Conservation (phyloP, 2,888 invertebrate genomes). For the Cabera pusaria region DNA sequence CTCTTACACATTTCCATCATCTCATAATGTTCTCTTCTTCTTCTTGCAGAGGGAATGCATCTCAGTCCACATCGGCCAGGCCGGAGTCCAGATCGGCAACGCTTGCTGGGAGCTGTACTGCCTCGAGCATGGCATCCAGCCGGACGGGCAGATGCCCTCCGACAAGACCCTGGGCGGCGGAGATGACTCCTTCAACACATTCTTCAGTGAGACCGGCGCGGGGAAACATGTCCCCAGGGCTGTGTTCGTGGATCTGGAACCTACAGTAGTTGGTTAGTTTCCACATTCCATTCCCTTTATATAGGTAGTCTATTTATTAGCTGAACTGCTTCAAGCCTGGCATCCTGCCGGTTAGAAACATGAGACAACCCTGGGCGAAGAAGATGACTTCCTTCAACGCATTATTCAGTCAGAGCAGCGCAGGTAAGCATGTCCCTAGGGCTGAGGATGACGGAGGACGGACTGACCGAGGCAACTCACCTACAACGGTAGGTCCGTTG, state of each 20-base stretch:
- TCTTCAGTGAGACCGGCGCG: slow-evolving; percentile 89
- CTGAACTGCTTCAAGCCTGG: too few relatives aligned
- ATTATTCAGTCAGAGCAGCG: too few relatives aligned
- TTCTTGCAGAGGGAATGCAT: slow-evolving; percentile 90
- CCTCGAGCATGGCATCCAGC: slow-evolving; percentile 92
- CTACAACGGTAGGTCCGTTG: too few relatives aligned
- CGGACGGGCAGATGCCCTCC: slow-evolving; percentile 93
- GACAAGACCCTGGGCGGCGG: slow-evolving; percentile 89
- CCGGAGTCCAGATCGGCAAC: slow-evolving; percentile 93
- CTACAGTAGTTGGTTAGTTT: slow-evolving; percentile 93
- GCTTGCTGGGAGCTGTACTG: slow-evolving; percentile 95
- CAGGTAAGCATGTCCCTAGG: too few relatives aligned
- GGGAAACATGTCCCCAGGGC: slow-evolving; percentile 95
- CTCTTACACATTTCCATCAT: background rate
- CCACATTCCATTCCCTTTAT: too few relatives aligned
- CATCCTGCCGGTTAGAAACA: too few relatives aligned
- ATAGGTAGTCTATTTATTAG: too few relatives aligned
- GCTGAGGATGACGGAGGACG: too few relatives aligned
- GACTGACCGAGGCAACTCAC: too few relatives aligned
- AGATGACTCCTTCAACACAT: slow-evolving; percentile 90
- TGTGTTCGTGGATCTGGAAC: slow-evolving; percentile 95
- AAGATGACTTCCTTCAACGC: too few relatives aligned
- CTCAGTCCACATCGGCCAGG: slow-evolving; percentile 93
- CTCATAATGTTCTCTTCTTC: background rate
- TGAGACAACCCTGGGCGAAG: too few relatives aligned